Conservation (phyloP, 2,797 vertebrate species). For the Semotilus atromaculatus region DNA sequence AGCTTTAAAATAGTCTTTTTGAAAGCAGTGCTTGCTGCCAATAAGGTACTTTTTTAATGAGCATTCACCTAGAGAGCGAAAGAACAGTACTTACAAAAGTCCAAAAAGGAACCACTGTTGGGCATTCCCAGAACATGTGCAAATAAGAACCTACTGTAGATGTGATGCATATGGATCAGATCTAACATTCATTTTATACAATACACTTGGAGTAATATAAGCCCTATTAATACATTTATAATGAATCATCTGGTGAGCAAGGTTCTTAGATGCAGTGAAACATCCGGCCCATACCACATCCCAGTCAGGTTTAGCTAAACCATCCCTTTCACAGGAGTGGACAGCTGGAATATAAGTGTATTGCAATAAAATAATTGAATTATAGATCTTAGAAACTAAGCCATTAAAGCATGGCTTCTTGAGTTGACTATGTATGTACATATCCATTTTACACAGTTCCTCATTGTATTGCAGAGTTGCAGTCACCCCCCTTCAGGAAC, state of each 20-base stretch:
- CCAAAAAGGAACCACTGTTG: not conserved
- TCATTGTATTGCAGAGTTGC: conserved; percentile 24
- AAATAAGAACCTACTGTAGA: not conserved
- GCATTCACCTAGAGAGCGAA: not conserved
- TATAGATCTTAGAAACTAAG: no score
- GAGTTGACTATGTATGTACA: not conserved
- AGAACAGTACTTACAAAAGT: not conserved
- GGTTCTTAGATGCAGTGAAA: no score
- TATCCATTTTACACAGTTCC: conserved; percentile 5
- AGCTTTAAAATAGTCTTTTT: not conserved
- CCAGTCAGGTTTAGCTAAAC: no score
- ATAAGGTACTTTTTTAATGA: not conserved
- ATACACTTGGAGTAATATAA: not conserved
- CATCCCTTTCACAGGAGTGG: no score
- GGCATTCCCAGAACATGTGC: not conserved
- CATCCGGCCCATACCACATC: no score
- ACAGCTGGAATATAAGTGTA: no score
- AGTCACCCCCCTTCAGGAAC: conserved; percentile 24
- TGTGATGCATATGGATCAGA: not conserved
- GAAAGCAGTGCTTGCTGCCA: not conserved
- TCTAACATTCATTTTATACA: not conserved
- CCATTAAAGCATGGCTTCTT: not conserved
- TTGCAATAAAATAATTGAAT: no score
- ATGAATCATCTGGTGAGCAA: not conserved
- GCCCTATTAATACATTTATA: not conserved